Evolutionary conservation across 1,140 invertebrate species (phyloP).

Genomic region (Bombus soroeensis): DNA sequence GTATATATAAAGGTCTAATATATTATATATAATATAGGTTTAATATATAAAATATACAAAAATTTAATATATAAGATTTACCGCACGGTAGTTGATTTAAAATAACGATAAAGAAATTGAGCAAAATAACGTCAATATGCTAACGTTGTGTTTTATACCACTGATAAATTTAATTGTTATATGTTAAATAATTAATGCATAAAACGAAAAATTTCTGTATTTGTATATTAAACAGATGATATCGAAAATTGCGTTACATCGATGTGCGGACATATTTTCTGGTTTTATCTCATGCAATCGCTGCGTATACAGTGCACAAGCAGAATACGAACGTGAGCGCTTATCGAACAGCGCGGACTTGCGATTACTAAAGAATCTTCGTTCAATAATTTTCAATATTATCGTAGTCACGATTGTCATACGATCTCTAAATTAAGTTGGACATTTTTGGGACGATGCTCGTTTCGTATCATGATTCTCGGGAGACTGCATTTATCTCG

Average conservation of each 20-base stretch:
- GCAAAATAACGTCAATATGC: background rate
- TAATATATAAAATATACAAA: no score
- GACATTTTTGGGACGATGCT: background rate
- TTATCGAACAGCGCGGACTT: no score
- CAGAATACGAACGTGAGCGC: slow-evolving; percentile 10
- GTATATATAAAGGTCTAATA: no score
- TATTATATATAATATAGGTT: no score
- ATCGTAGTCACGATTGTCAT: no score
- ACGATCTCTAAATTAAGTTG: slow-evolving; percentile 6
- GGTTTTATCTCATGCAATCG: slow-evolving; percentile 56
- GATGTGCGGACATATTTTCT: slow-evolving; percentile 51
- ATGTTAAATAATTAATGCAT: background rate
- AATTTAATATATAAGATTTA: no score
- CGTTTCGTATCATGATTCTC: background rate
- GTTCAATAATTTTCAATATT: background rate
- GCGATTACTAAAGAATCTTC: background rate
- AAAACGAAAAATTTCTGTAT: background rate
- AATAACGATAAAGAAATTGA: background rate
- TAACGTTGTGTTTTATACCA: background rate
- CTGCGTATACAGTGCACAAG: slow-evolving; percentile 47
- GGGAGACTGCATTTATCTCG: slow-evolving; percentile 14
- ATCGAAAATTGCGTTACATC: slow-evolving; percentile 21
- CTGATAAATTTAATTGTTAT: background rate
- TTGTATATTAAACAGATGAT: slow-evolving; percentile 32
- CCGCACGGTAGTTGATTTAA: background rate